These are phyloP conservation scores for Salpingus planirostris DNA, from an alignment of 2,888 invertebrate species.

Conservation along the genomic window DNA sequence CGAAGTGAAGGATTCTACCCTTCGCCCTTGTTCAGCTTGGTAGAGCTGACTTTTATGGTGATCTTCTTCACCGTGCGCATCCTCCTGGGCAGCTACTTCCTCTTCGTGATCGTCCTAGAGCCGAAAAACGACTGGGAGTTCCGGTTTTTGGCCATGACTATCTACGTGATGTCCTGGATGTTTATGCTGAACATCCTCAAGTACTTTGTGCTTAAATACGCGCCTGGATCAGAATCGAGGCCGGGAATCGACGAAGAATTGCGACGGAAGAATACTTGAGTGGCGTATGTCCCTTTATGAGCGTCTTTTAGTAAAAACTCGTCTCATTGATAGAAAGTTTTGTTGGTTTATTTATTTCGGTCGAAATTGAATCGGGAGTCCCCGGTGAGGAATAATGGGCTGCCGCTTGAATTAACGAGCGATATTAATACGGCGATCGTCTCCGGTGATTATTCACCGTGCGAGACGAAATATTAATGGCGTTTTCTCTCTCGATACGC, in stretches of 20 bases:
- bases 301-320: slow-evolving; percentile 1
- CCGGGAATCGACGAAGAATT: too few species aligned
- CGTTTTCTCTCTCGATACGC: too few species aligned
- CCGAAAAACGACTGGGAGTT: slow-evolving; percentile 41
- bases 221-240: too few species aligned
- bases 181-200: slow-evolving; percentile 31
- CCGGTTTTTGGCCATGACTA: slow-evolving; percentile 23
- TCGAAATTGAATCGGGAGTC: too few species aligned
- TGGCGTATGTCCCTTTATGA: too few species aligned
- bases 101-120: slow-evolving; percentile 39
- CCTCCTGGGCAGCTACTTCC: slow-evolving; percentile 45
- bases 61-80: slow-evolving; percentile 46
- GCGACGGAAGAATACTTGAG: too few species aligned
- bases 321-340: neutral
- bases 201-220: slow-evolving; percentile 28
- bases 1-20: slow-evolving; percentile 44
- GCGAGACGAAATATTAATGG: too few species aligned
- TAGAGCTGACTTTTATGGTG: slow-evolving; percentile 46
- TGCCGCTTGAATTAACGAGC: too few species aligned
- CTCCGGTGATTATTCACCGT: too few species aligned
- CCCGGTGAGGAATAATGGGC: too few species aligned
- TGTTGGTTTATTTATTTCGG: too few species aligned
- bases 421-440: too few species aligned
- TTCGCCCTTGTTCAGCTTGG: slow-evolving; percentile 39
- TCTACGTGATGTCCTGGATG: slow-evolving; percentile 37